Evolutionary conservation across 2,888 invertebrate species (phyloP), one percentile per base, ranked within the genome.

Genomic region (Belgica antarctica): DNA sequence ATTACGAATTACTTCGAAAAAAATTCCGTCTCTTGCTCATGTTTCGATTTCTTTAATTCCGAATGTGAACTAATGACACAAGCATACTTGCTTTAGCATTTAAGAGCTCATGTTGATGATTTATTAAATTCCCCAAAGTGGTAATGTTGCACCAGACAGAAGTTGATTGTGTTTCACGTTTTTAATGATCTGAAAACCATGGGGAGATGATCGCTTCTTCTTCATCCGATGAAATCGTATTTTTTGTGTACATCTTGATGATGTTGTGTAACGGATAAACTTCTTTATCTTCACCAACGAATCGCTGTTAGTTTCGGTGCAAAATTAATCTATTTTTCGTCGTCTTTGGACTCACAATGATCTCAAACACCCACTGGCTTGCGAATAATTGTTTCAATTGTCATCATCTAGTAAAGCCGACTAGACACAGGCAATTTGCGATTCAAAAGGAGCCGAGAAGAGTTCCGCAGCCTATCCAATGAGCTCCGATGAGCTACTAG

Each of bases 121-220:
- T 59, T 59, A 24, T 59, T 59, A 59, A 52, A 59, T 27, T 59
- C 59, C 59, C 59, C 25, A 25, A 59, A 19, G 19, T 27, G 8
- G 52, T 52, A 8, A 52, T 22, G 22, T 52, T 22, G 52, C 52
- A 52, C 52, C 52, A 52, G 52, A 52, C 52, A 5, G 52, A 17
- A 19, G 52, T 52, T 52, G 52, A 52, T 52, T 52, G 52, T 52
- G 52, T 52, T 52, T 52, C 52, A 17, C 12, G 22, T 52, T 52
- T 52, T 52, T 52, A 52, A 52, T 52, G 52, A 52, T 52, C 19
- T 22, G 17, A 52, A 4, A n/a, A n/a, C n/a, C n/a, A n/a, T n/a
- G n/a, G n/a, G n/a, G n/a, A n/a, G n/a, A n/a, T n/a, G n/a, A 15
- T 15, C 12, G 41, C 5, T 41, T 41, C 41, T 41, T 41, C 41